Percentiles rank a stretch among this genome's conserved stretches.
phyloP scores from a whole-genome alignment of 2,797 vertebrate genomes.

The Tamandua tetradactyla region DNA sequence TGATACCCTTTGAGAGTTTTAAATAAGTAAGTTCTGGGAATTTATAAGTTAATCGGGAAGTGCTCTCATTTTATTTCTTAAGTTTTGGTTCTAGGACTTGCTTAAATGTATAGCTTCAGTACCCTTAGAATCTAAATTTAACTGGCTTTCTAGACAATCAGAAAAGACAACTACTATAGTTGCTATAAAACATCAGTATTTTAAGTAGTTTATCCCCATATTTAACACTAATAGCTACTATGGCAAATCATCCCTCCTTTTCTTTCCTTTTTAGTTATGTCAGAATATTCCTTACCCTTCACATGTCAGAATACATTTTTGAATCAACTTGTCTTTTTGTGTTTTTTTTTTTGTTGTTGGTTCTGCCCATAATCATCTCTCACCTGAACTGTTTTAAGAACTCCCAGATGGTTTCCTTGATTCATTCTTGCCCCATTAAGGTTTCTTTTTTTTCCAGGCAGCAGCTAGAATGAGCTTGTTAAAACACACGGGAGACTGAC shows the following conservation, averaged over 20 bases:
- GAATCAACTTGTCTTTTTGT: background rate
- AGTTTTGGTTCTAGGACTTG: slow-evolving; percentile 12
- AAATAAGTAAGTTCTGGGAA: background rate
- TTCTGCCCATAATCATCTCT: background rate
- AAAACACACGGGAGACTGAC: fast-evolving
- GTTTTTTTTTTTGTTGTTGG: background rate
- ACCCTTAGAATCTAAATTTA: background rate
- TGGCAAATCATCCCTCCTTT: background rate
- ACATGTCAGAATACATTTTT: background rate
- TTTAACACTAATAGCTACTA: background rate
- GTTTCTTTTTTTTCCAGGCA: background rate
- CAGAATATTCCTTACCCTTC: background rate
- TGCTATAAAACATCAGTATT: background rate
- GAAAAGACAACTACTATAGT: background rate
- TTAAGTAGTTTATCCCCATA: background rate
- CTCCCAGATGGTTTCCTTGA: background rate
- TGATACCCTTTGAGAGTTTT: background rate
- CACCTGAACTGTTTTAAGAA: background rate
- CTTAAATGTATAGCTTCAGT: background rate
- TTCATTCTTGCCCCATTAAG: no score
- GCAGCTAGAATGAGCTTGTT: background rate
- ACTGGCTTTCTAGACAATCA: background rate
- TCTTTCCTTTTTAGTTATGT: background rate
- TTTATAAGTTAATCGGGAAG: background rate
- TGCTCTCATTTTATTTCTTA: background rate